phyloP scores from a whole-genome alignment of 2,888 invertebrate species.

The Deilephila porcellus region DNA sequence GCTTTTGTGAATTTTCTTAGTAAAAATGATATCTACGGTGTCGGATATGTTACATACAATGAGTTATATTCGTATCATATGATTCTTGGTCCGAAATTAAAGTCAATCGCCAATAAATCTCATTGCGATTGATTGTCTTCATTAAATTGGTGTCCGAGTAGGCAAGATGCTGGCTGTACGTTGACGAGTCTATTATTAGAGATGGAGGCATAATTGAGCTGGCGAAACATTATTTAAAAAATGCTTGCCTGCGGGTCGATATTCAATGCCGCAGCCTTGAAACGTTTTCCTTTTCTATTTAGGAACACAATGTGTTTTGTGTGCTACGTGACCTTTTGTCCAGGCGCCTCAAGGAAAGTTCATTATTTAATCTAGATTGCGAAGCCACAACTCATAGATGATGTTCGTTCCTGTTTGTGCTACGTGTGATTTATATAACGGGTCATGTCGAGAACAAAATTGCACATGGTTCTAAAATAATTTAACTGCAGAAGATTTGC shows the following conservation, averaged over 20 bases:
- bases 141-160: background rate
- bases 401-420: background rate
- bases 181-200: background rate
- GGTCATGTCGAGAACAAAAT: conserved; percentile 10
- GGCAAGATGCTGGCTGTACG: background rate
- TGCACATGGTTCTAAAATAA: conserved; percentile 18
- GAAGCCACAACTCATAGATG: background rate
- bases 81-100: background rate
- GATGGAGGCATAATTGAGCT: background rate
- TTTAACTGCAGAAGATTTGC: conserved; percentile 26
- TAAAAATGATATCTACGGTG: too few relatives aligned
- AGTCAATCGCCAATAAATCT: background rate
- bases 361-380: background rate
- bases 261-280: background rate
- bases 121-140: background rate
- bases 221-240: background rate
- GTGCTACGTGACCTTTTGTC: background rate
- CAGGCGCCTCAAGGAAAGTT: background rate
- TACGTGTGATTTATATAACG: conserved; percentile 22
- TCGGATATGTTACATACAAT: background rate
- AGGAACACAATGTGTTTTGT: background rate
- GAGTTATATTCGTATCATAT: background rate
- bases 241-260: background rate
- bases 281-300: background rate
- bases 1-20: too few relatives aligned